phyloP scores from a whole-genome alignment of 2,113 vertebrate species.

The Etia nguti region DNA sequence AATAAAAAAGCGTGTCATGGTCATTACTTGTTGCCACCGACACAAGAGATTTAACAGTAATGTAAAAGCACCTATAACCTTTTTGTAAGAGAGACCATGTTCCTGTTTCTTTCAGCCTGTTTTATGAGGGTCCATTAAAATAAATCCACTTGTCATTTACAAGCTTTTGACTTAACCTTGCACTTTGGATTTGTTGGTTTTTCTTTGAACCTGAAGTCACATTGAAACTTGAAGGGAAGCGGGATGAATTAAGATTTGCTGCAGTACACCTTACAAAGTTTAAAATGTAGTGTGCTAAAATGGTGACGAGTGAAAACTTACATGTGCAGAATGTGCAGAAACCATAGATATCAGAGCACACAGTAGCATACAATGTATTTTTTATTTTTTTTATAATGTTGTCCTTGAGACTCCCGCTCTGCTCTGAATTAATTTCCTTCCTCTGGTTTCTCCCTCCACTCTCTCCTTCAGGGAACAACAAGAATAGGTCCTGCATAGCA shows the following conservation, averaged over 20 bases:
- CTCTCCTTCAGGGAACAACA: slow-evolving; percentile 30
- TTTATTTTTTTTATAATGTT: background rate
- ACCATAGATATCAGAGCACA: background rate
- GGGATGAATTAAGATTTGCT: background rate
- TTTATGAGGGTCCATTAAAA: background rate
- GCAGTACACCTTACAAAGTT: background rate
- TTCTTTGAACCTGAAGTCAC: background rate
- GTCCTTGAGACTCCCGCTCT: slow-evolving; percentile 37
- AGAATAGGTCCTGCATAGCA: slow-evolving; percentile 2
- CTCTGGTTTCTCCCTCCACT: slow-evolving; percentile 15
- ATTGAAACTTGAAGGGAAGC: background rate
- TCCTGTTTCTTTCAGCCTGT: background rate
- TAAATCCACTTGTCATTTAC: slow-evolving; percentile 2
- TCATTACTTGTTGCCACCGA: background rate
- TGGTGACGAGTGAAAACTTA: background rate
- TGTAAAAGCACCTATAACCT: background rate
- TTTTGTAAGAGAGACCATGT: background rate
- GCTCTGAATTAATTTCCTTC: slow-evolving; percentile 37
- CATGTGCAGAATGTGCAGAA: background rate
- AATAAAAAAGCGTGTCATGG: background rate
- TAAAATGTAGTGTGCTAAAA: background rate
- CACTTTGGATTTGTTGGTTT: background rate
- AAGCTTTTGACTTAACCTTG: background rate
- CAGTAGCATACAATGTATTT: background rate
- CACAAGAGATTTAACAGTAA: background rate